phyloP scores from a whole-genome alignment of 2,797 vertebrate species.

The Mormyrops attenuatus region DNA sequence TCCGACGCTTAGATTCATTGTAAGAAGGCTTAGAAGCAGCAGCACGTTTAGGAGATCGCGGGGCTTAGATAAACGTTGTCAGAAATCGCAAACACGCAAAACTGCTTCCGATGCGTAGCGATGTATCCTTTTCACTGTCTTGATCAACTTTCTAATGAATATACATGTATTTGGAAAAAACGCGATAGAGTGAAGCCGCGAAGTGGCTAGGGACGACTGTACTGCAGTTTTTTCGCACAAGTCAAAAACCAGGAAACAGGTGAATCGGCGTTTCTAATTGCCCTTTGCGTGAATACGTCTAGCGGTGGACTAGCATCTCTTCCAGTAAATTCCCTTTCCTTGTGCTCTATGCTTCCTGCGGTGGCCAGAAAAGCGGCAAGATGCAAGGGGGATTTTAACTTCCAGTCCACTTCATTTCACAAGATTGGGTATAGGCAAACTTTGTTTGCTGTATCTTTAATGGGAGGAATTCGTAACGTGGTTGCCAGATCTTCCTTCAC shows the following conservation, averaged over 20 bases:
- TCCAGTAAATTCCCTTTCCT: neutral
- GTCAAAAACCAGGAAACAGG: neutral
- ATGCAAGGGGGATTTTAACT: neutral
- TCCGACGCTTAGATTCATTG: too few species aligned
- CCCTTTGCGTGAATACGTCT: neutral
- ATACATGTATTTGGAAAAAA: too few species aligned
- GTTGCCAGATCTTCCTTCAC: neutral
- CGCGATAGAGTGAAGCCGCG: too few species aligned
- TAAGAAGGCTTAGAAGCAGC: too few species aligned
- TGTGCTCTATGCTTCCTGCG: neutral
- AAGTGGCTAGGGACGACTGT: too few species aligned
- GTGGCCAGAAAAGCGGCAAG: neutral
- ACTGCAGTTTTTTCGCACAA: neutral
- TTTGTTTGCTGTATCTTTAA: slow-evolving; percentile 17
- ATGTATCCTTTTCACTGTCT: too few species aligned
- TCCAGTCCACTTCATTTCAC: neutral
- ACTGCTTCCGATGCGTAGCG: too few species aligned
- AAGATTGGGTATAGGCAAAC: neutral
- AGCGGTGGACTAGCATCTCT: neutral
- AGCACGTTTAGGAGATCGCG: too few species aligned
- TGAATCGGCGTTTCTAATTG: neutral
- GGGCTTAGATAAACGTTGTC: too few species aligned
- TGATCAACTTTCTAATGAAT: too few species aligned
- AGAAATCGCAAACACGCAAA: too few species aligned
- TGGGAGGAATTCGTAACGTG: neutral